phyloP scores from a whole-genome alignment of 2,888 invertebrate species.

The Brachyptera risi region DNA sequence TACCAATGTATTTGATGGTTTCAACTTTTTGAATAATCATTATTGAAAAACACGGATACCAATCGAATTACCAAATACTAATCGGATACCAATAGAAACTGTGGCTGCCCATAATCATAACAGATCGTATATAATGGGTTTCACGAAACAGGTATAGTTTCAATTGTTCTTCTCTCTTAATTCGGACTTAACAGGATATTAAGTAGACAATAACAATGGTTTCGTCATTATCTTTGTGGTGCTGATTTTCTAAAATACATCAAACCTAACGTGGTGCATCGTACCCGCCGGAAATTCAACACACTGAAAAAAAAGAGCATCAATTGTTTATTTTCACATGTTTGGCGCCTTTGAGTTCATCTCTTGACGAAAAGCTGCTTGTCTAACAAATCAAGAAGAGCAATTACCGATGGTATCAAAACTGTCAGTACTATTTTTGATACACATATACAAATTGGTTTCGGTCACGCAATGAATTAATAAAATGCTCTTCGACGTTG shows the following conservation, averaged over 20 bases:
- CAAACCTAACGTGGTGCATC: not conserved
- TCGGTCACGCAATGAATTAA: no score
- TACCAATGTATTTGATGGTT: no score
- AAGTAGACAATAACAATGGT: slow-evolving; percentile 5
- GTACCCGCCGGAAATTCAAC: not conserved
- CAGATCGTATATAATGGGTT: no score
- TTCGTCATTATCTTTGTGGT: not conserved
- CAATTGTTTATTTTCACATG: not conserved
- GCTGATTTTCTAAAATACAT: not conserved
- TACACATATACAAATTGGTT: not conserved
- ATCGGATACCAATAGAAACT: no score
- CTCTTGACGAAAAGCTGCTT: not conserved
- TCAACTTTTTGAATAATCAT: no score
- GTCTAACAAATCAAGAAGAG: not conserved
- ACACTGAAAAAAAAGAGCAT: no score
- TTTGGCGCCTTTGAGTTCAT: slow-evolving; percentile 1
- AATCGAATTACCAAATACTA: no score
- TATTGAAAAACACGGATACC: no score
- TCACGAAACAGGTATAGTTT: no score
- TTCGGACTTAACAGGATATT: no score
- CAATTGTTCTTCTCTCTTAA: no score
- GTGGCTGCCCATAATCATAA: no score
- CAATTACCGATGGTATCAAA: not conserved
- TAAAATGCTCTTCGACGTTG: not conserved
- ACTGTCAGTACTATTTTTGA: not conserved